Evolutionary conservation across 2,797 vertebrate species (phyloP).

Genomic region (Oceanodroma leucorhoa): DNA sequence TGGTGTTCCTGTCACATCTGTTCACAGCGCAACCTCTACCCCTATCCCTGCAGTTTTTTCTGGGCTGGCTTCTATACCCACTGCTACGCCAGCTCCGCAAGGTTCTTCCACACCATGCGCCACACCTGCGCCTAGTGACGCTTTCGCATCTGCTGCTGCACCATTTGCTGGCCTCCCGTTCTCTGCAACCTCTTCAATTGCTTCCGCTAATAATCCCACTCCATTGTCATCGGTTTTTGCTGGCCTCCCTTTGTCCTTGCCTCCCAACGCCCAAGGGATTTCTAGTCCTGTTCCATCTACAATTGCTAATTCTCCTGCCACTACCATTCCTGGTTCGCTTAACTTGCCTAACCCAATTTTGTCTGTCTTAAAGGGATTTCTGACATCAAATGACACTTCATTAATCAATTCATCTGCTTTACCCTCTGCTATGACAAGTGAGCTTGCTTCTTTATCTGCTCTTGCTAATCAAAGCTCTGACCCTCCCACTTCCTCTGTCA

Average conservation of each 20-base stretch:
- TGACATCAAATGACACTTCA: conserved; percentile 78
- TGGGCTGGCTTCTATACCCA: conserved; percentile 81
- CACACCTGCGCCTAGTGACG: conserved; percentile 76
- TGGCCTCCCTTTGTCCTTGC: conserved; percentile 72
- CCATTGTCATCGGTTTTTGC: conserved; percentile 75
- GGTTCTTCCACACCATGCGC: conserved; percentile 76
- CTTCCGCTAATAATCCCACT: conserved; percentile 63
- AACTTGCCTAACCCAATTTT: conserved; percentile 75
- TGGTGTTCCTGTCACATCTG: conserved; percentile 59
- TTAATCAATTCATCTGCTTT: conserved; percentile 77
- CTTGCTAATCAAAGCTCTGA: conserved; percentile 70
- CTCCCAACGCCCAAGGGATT: conserved; percentile 75
- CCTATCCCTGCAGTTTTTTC: conserved; percentile 83
- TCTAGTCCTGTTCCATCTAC: conserved; percentile 67
- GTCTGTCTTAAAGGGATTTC: conserved; percentile 82
- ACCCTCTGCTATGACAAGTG: conserved; percentile 72
- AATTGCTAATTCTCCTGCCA: conserved; percentile 71
- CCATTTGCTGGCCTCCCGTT: conserved; percentile 77
- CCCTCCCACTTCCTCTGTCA: conserved; percentile 77
- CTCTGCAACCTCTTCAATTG: conserved; percentile 70
- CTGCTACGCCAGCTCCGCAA: conserved; percentile 69
- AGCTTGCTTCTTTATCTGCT: conserved; percentile 78
- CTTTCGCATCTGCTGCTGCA: conserved; percentile 78
- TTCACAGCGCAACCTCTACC: conserved; percentile 64
- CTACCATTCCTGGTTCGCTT: conserved; percentile 75